A percentile compares a stretch with the other conserved stretches of the same genome.
These are phyloP conservation scores for Limnephilus lunatus DNA, from an alignment of 2,888 invertebrate species.

Conservation along the genomic window DNA sequence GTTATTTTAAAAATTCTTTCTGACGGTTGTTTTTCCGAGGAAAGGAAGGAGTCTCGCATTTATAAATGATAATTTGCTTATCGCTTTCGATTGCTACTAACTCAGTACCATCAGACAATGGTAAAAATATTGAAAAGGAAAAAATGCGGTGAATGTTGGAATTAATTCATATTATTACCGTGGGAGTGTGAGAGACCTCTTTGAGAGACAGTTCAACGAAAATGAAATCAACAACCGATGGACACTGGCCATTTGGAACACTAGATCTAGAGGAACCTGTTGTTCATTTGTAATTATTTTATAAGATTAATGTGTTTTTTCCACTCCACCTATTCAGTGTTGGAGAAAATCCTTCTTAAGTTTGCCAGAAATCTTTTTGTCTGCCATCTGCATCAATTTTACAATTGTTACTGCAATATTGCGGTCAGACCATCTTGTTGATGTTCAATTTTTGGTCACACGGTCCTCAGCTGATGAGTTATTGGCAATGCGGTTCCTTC, in stretches of 20 bases:
- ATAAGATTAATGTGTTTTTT: not conserved
- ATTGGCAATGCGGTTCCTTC: not conserved
- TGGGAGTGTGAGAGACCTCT: slow-evolving; percentile 2
- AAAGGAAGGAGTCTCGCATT: not conserved
- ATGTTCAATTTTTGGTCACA: not conserved
- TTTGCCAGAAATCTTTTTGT: not conserved
- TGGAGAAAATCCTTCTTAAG: not conserved
- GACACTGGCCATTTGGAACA: not conserved
- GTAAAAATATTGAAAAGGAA: slow-evolving; percentile 11
- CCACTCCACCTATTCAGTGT: not conserved
- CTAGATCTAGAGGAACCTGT: not conserved
- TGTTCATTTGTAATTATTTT: not conserved
- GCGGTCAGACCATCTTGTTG: not conserved
- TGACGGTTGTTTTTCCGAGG: no score
- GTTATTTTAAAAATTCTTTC: no score
- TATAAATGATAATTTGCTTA: not conserved
- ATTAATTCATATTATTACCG: slow-evolving; percentile 32
- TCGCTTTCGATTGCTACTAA: not conserved
- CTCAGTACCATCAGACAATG: not conserved
- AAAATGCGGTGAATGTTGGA: slow-evolving; percentile 4
- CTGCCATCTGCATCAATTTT: not conserved
- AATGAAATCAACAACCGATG: slow-evolving; percentile 15
- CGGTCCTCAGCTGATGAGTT: not conserved
- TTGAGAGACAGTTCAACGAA: not conserved
- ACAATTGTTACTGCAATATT: not conserved